A percentile compares a stretch with the other conserved stretches of the same genome.
Conservation (phyloP, 2,888 invertebrate genomes). For the Pandemis cinnamomeana region DNA sequence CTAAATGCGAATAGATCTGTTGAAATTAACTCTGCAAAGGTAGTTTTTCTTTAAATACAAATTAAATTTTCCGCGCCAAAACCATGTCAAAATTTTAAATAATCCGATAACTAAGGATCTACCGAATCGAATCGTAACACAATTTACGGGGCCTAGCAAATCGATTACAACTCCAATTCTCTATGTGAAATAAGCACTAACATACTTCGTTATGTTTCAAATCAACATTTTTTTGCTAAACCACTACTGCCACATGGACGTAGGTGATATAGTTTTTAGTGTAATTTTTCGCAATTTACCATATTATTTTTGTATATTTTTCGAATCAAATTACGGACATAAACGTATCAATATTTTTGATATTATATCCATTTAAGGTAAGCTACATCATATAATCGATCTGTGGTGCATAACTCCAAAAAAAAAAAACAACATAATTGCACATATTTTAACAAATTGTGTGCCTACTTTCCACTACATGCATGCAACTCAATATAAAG, state of each 20-base stretch:
- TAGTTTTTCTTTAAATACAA: neutral
- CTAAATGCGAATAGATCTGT: too few species aligned
- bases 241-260: neutral
- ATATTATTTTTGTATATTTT: neutral
- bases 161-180: neutral
- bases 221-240: neutral
- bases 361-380: too few species aligned
- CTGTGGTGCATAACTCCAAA: too few species aligned
- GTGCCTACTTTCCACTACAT: too few species aligned
- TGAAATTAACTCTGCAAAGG: too few species aligned
- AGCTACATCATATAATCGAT: too few species aligned
- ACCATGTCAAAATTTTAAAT: neutral
- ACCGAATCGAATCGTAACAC: neutral
- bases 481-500: too few species aligned
- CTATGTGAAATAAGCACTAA: neutral
- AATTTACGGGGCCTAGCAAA: neutral
- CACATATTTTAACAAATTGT: too few species aligned
- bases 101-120: neutral
- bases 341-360: too few species aligned
- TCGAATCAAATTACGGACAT: too few species aligned
- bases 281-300: too few species aligned
- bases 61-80: neutral
- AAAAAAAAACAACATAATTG: too few species aligned
- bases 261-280: neutral
- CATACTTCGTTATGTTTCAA: neutral